Conservation (phyloP, 1,140 invertebrate genomes). For the Lethrus apterus region DNA sequence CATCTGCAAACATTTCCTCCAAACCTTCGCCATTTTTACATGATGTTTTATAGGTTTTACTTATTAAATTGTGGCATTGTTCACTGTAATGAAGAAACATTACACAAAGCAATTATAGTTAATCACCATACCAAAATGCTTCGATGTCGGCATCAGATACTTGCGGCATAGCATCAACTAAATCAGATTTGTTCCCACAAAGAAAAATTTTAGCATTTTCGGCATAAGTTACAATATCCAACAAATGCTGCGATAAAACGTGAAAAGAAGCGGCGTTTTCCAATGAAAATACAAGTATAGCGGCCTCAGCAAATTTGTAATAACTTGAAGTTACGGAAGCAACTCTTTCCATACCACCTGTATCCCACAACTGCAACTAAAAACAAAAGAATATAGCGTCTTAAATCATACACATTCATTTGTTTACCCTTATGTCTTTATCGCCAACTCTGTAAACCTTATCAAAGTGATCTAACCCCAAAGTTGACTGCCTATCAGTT, state of each 20-base stretch:
- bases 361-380: slow-evolving; percentile 88
- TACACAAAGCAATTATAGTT: not conserved
- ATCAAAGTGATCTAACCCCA: slow-evolving; percentile 86
- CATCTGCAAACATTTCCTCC: slow-evolving; percentile 85
- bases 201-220: slow-evolving; percentile 91
- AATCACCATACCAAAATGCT: slow-evolving; percentile 64
- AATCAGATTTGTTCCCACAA: slow-evolving; percentile 83
- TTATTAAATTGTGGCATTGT: slow-evolving; percentile 86
- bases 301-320: slow-evolving; percentile 89
- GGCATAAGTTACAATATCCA: slow-evolving; percentile 86
- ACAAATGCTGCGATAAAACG: slow-evolving; percentile 79
- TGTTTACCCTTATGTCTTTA: slow-evolving; percentile 68
- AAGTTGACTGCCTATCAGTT: slow-evolving; percentile 76
- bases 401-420: not conserved
- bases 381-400: slow-evolving; percentile 23
- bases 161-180: slow-evolving; percentile 61
- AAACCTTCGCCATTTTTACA: slow-evolving; percentile 83
- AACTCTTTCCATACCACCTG: slow-evolving; percentile 88
- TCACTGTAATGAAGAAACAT: slow-evolving; percentile 53
- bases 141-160: slow-evolving; percentile 86
- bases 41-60: slow-evolving; percentile 81
- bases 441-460: slow-evolving; percentile 67
- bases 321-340: slow-evolving; percentile 90
- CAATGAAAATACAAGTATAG: slow-evolving; percentile 81
- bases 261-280: slow-evolving; percentile 89